These are phyloP conservation scores for Dasyurus viverrinus DNA, from an alignment of 2,113 vertebrate genomes.

Conservation along the genomic window DNA sequence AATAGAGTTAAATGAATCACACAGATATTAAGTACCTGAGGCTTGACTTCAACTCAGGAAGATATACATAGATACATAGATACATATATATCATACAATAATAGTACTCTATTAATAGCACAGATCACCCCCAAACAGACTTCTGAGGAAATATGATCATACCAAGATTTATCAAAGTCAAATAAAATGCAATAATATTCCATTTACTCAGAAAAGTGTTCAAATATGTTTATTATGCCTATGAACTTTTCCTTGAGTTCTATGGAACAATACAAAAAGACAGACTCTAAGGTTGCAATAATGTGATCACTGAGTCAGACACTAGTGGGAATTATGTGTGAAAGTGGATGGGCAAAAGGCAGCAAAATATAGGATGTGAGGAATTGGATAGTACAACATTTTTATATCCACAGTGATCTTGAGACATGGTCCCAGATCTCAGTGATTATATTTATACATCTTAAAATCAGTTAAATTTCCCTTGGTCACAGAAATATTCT, in stretches of 20 bases:
- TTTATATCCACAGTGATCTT: not conserved
- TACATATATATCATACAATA: too few species aligned
- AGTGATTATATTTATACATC: constrained; percentile 11
- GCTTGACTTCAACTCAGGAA: not conserved
- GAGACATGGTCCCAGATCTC: constrained; percentile 29
- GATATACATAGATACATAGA: not conserved
- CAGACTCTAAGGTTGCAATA: not conserved
- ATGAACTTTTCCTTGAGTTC: not conserved
- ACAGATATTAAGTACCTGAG: not conserved
- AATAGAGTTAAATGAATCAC: not conserved
- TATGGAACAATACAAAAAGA: not conserved
- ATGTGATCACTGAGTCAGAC: not conserved
- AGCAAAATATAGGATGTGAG: not conserved
- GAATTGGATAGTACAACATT: not conserved
- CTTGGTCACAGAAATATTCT: constrained; percentile 14
- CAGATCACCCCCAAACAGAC: not conserved
- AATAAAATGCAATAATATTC: not conserved
- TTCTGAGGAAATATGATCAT: not conserved
- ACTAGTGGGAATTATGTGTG: not conserved
- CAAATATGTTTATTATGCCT: not conserved
- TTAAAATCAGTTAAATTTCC: constrained; percentile 43
- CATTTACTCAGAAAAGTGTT: not conserved
- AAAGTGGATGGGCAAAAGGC: not conserved
- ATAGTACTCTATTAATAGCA: not conserved
- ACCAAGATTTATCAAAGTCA: not conserved